Evolutionary conservation across 2,888 invertebrate genomes (phyloP).

Genomic region (Cryptocephalus moraei): DNA sequence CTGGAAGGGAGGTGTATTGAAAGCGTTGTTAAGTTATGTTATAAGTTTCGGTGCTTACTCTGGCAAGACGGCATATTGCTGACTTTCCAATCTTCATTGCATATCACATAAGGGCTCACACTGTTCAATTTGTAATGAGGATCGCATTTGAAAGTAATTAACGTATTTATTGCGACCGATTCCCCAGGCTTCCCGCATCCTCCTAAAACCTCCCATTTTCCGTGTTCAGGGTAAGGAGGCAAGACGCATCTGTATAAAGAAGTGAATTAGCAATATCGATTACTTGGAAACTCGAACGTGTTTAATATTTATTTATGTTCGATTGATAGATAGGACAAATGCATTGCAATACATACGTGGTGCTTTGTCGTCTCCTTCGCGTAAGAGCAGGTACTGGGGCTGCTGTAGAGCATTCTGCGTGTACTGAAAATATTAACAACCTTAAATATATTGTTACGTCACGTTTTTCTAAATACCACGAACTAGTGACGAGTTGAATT

Average conservation of each 20-base stretch:
- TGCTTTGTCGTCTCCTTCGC: too few species aligned
- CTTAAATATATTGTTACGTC: too few species aligned
- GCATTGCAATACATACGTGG: not conserved
- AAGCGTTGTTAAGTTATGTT: not conserved
- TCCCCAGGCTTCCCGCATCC: constrained; percentile 10
- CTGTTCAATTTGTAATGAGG: constrained; percentile 6
- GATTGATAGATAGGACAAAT: not conserved
- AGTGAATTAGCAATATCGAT: too few species aligned
- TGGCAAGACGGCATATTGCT: constrained; percentile 8
- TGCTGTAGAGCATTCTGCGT: too few species aligned
- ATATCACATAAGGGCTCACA: constrained; percentile 4
- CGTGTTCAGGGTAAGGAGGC: constrained; percentile 8
- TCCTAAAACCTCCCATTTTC: constrained; percentile 9
- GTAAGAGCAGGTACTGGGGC: too few species aligned
- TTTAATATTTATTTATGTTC: too few species aligned
- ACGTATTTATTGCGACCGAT: constrained; percentile 6
- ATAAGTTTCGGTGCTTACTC: constrained; percentile 7
- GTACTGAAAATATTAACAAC: too few species aligned
- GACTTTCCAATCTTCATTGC: constrained; percentile 6
- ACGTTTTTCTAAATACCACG: too few species aligned
- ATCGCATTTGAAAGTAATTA: constrained; percentile 8
- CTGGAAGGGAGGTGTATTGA: constrained; percentile 3
- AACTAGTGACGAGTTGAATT: too few species aligned
- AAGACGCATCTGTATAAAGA: constrained; percentile 4
- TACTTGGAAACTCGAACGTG: too few species aligned